Base-by-base conservation (phyloP, 2,113 vertebrate genomes). In the Charina bottae region DNA sequence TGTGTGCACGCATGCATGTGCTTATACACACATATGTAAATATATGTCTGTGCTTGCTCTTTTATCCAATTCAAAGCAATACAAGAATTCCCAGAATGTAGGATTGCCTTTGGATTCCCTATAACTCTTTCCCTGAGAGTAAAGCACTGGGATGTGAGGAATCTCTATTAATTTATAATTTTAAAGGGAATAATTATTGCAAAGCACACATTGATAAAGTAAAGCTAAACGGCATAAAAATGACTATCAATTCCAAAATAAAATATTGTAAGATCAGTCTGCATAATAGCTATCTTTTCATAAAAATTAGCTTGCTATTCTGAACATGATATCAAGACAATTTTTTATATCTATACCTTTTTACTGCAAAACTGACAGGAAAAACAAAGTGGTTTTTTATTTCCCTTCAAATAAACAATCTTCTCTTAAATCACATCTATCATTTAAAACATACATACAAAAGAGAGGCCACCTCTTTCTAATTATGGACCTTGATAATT, bases 401-500 rank as follows among this genome's bases (percentile, higher is more conserved):
- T 42, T 33, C 64, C 2, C 2, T 8, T 83, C 42, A 95, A 92
- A 62, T 1, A 59, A 68, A 92, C 59, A 83, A 93, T 96, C 95
- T 96, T 91, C 91, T 97, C 95, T 96, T 96, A 97, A 78, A 97
- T 97, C 94, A 96, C 85, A 93, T 90, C 92, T 93, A 96, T 96
- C 93, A 96, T 93, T 97, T 96, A 94, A 95, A 97, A 95, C 88
- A 94, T 85, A 93, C 94, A 94, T 96, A 92, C 95, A 91, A 97
- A 97, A 97, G 87, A 97, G 60, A 95, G 85, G 93, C 60, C 92
- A 87, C 28, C 83, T 88, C 92, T 95, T 95, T 95, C 94, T 96
- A 97, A 97, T 97, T 96, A 97, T 0, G 12, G 91, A 94, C 95
- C 78, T 96, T 95, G 94, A 93, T 95, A 97, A 97, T 97, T 97